Evolutionary conservation across 2,797 vertebrate species (phyloP).

Genomic region (Syngnathus acus): DNA sequence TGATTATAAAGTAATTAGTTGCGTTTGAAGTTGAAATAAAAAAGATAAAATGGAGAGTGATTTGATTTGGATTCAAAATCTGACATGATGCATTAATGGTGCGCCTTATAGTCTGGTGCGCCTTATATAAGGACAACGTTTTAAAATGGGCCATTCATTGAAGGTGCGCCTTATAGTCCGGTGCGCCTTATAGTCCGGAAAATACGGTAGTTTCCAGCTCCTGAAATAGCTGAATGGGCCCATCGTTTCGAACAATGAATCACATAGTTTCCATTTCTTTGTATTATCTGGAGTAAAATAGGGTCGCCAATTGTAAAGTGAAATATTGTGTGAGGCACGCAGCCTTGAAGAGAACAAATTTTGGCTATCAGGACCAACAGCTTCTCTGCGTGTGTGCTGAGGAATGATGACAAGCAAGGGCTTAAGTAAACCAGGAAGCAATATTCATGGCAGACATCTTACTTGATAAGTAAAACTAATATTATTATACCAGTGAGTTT

Average conservation of each 20-base stretch:
- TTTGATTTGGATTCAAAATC: too few relatives aligned
- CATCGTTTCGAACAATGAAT: constrained; percentile 29
- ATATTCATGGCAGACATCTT: constrained; percentile 36
- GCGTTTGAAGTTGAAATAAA: too few relatives aligned
- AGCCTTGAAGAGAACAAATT: constrained; percentile 53
- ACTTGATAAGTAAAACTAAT: constrained; percentile 42
- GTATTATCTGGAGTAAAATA: constrained; percentile 11
- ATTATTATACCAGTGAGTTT: too few relatives aligned
- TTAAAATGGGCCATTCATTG: too few relatives aligned
- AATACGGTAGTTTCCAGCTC: neutral
- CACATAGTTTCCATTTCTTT: neutral
- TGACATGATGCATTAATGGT: too few relatives aligned
- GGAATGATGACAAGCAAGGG: constrained; percentile 7
- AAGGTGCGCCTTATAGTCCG: too few relatives aligned
- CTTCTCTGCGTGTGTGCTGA: constrained; percentile 27
- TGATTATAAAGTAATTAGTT: too few relatives aligned
- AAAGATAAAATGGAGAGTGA: too few relatives aligned
- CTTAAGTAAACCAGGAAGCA: constrained; percentile 23
- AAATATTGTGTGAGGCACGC: constrained; percentile 30
- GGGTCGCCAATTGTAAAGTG: constrained; percentile 36
- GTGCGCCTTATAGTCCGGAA: too few relatives aligned
- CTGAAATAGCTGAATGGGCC: neutral
- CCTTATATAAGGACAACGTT: too few relatives aligned
- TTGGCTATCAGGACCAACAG: constrained; percentile 38
- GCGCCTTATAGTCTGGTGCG: too few relatives aligned